Base-by-base conservation (phyloP, 2,797 vertebrate genomes). In the Enteromius anoplus region DNA sequence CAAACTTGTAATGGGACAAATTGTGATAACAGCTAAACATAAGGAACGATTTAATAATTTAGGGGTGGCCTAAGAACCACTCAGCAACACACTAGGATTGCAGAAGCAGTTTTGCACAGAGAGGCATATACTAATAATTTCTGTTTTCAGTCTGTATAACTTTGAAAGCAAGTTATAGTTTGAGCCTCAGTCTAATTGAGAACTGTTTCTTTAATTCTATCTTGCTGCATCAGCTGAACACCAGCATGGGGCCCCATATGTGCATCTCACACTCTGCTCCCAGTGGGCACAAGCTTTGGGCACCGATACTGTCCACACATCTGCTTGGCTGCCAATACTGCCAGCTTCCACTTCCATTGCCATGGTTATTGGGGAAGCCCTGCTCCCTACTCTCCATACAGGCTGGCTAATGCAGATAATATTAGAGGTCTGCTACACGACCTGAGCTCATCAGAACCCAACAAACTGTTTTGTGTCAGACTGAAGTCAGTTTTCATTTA, bases 171-270 rank as follows among this genome's bases (percentile, higher is more conserved):
- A 47, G 17, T 64, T 17, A 37, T 7, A 23, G 47, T 58, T 69
- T 34, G 17, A 70, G 84, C 75, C 79, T 47, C 69, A 70, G 26
- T 70, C 75, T 71, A 58, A 79, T 10, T 53, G 42, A 70, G 45
- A 70, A 42, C 37, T 45, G 23, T 62, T 65, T 78, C 58, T 65
- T 60, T 78, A n/a, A 49, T 78, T 32, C 42, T 14, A 53, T 55
- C 34, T 29, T 70, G 65, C 86, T 85, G 73, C 78, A 80, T 82
- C 73, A 83, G 73, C 85, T 81, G 72, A 78, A 68, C 75, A 83
- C 87, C 85, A 85, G 84, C 86, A 88, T 91, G 92, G 90, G 88
- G 90, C 90, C 87, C 92, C 94, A 94, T 95, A 94, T 95, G 94
- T 91, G 92, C 91, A 86, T 92, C 90, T 92, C 92, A 91, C 92